Conservation (phyloP, 2,888 invertebrate genomes). For the Lasioglossum calceatum region DNA sequence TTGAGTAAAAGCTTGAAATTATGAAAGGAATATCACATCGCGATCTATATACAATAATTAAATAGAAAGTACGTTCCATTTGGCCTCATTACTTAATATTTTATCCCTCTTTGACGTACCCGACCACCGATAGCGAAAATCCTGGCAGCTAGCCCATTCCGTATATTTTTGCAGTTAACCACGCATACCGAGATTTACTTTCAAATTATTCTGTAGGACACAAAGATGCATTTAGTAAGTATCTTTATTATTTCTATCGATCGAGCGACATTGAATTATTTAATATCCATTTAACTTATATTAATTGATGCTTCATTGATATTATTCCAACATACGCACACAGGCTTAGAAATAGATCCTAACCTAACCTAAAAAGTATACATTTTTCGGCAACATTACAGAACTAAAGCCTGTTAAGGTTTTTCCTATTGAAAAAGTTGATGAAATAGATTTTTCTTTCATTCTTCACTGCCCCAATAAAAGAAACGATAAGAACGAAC, state of each 20-base stretch:
- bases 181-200: constrained; percentile 43
- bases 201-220: constrained; percentile 35
- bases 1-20: background rate
- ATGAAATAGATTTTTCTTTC: too few species aligned
- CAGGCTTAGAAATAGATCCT: background rate
- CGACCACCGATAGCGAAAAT: constrained; percentile 46
- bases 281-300: too few species aligned
- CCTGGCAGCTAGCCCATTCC: constrained; percentile 48
- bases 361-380: too few species aligned
- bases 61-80: constrained; percentile 41
- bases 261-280: background rate
- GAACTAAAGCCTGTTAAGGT: too few species aligned
- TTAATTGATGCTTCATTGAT: background rate
- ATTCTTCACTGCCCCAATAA: too few species aligned
- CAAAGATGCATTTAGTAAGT: constrained; percentile 13
- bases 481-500: too few species aligned
- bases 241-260: background rate
- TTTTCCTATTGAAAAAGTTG: too few species aligned
- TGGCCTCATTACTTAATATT: constrained; percentile 56
- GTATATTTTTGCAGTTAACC: constrained; percentile 32
- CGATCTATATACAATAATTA: constrained; percentile 28
- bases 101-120: constrained; percentile 65
- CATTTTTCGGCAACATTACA: too few species aligned
- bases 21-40: background rate
- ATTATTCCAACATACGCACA: background rate